phyloP scores from a whole-genome alignment of 2,888 invertebrate species.

The Thereva nobilitata region DNA sequence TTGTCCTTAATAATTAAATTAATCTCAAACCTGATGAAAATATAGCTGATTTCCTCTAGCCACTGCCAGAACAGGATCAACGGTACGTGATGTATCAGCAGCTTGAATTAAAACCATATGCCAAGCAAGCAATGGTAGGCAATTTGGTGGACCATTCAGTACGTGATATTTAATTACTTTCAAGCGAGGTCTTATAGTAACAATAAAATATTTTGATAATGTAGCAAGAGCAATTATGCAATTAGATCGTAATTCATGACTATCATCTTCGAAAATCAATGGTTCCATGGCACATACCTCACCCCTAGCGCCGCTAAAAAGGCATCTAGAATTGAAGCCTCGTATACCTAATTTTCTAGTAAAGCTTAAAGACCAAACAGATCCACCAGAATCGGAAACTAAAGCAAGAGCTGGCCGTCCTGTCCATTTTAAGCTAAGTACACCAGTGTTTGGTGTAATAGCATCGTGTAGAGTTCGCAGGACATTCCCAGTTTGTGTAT shows the following conservation, averaged over 20 bases:
- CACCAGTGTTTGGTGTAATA: constrained; percentile 82
- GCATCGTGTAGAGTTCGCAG: constrained; percentile 76
- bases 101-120: constrained; percentile 85
- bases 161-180: constrained; percentile 78
- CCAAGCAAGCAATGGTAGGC: constrained; percentile 91
- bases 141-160: constrained; percentile 73
- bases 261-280: constrained; percentile 59
- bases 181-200: constrained; percentile 75
- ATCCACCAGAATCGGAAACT: constrained; percentile 91
- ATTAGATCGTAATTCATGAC: constrained; percentile 72
- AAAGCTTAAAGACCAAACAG: constrained; percentile 92
- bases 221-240: constrained; percentile 91
- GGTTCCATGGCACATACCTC: constrained; percentile 84
- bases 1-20: not conserved
- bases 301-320: constrained; percentile 96
- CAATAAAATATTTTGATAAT: constrained; percentile 78
- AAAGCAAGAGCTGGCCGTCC: constrained; percentile 75
- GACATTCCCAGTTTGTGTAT: constrained; percentile 78
- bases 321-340: constrained; percentile 86
- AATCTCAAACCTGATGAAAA: constrained; percentile 73
- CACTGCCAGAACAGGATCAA: constrained; percentile 87
- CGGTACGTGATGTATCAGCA: constrained; percentile 66
- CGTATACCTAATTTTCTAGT: constrained; percentile 85
- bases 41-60: constrained; percentile 82
- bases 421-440: constrained; percentile 71